Percentiles rank a stretch among this genome's conserved stretches.
phyloP scores from a whole-genome alignment of 2,797 vertebrate genomes.

The Eremophila alpestris region DNA sequence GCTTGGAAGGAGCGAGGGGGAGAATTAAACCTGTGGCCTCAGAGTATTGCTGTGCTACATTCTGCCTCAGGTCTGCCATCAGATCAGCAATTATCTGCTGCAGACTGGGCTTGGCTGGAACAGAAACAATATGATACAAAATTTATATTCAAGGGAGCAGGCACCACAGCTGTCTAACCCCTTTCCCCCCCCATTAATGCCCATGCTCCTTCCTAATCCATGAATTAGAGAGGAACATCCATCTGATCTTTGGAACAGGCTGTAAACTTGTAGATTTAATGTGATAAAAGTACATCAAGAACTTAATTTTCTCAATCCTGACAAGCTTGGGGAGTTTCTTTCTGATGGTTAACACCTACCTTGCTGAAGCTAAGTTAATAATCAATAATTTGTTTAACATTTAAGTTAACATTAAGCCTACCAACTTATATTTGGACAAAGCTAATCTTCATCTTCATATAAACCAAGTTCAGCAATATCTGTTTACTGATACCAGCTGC shows the following conservation, averaged over 20 bases:
- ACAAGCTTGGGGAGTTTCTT: neutral
- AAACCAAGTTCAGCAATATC: neutral
- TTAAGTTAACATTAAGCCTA: neutral
- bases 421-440: neutral
- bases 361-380: neutral
- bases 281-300: neutral
- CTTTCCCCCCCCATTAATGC: fast-evolving
- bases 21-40: neutral
- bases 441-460: neutral
- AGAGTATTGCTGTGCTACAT: neutral
- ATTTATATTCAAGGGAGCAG: neutral
- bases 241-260: neutral
- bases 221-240: neutral
- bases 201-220: neutral
- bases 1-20: neutral
- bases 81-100: neutral
- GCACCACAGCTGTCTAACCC: neutral
- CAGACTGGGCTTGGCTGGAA: neutral
- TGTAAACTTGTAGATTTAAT: neutral
- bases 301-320: neutral
- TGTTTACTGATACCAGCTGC: neutral
- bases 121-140: neutral
- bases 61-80: neutral
- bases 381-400: neutral
- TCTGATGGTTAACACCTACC: neutral